Evolutionary conservation across 35 echinoderm and acorn worm genomes (phyloP).

Genomic region (Heliocidaris erythrogramma): DNA sequence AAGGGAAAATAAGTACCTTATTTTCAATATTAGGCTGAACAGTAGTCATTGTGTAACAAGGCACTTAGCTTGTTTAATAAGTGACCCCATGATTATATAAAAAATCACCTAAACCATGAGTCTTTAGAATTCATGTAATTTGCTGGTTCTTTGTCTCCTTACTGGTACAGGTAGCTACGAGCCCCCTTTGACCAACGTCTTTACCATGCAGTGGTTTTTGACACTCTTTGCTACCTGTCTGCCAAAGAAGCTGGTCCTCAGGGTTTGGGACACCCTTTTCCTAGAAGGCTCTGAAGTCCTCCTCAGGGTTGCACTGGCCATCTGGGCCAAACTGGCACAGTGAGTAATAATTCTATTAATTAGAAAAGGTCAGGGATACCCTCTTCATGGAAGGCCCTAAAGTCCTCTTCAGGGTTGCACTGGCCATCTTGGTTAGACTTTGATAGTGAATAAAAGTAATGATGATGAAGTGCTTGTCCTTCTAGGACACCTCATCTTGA

Average conservation of each 20-base stretch:
- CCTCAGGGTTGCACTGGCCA: slow-evolving; percentile 83
- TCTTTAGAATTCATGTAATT: background rate
- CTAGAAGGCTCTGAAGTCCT: slow-evolving; percentile 93
- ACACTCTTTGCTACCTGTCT: slow-evolving; percentile 98
- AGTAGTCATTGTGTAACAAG: too few relatives aligned
- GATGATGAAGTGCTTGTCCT: too few relatives aligned
- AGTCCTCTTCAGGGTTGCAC: too few relatives aligned
- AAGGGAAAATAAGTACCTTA: too few relatives aligned
- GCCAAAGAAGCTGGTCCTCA: slow-evolving; percentile 80
- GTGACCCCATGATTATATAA: background rate
- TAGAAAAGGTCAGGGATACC: too few relatives aligned
- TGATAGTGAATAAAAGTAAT: too few relatives aligned
- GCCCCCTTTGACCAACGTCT: slow-evolving; percentile 96
- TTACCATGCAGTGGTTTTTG: slow-evolving; percentile 99
- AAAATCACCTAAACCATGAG: too few relatives aligned
- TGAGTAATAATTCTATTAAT: slow-evolving; percentile 44
- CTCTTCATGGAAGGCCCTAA: too few relatives aligned
- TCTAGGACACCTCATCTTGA: too few relatives aligned
- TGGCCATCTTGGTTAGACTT: too few relatives aligned
- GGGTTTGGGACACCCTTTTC: slow-evolving; percentile 97
- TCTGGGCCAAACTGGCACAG: slow-evolving; percentile 95
- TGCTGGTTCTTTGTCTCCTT: background rate
- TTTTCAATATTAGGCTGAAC: too few relatives aligned
- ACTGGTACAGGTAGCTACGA: slow-evolving; percentile 82
- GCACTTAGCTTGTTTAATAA: background rate